A percentile compares a stretch with the other conserved stretches of the same genome.
These are phyloP conservation scores for Hypercompe scribonia DNA, from an alignment of 2,888 invertebrate species.

Conservation along the genomic window DNA sequence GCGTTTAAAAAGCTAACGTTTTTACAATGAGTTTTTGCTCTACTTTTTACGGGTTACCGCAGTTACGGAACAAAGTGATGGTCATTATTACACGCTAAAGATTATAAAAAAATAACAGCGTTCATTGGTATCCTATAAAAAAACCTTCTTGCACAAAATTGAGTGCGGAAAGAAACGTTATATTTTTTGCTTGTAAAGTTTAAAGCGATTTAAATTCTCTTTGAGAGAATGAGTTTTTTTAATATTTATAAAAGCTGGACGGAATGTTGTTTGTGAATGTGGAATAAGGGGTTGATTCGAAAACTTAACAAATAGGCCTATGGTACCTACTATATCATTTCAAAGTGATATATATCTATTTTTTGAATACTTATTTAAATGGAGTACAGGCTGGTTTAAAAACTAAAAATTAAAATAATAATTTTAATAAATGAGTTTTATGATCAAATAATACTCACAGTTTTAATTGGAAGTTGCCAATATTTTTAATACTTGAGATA, in stretches of 20 bases:
- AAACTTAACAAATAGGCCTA: not conserved
- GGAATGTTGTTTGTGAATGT: not conserved
- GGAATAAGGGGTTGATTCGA: not conserved
- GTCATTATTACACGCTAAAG: constrained; percentile 59
- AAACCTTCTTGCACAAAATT: constrained; percentile 23
- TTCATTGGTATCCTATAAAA: constrained; percentile 40
- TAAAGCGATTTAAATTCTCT: not conserved
- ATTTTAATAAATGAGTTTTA: too few relatives aligned
- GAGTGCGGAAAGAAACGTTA: constrained; percentile 26
- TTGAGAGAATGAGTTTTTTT: not conserved
- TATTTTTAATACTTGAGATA: not conserved
- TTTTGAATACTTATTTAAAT: not conserved
- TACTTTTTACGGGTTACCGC: constrained; percentile 79
- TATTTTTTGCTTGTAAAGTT: constrained; percentile 8
- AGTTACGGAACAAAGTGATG: constrained; percentile 76
- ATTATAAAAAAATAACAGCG: constrained; percentile 58
- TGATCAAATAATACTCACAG: too few relatives aligned
- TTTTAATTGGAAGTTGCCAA: not conserved
- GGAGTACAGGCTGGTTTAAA: not conserved
- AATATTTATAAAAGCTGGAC: not conserved
- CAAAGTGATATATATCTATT: too few relatives aligned
- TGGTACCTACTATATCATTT: not conserved
- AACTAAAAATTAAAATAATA: not conserved
- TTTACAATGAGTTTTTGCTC: constrained; percentile 78
- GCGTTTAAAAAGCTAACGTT: constrained; percentile 61